A percentile compares a stretch with the other conserved stretches of the same genome.
Evolutionary conservation across 2,113 vertebrate species (phyloP).

Genomic region (Saguinus imperator): DNA sequence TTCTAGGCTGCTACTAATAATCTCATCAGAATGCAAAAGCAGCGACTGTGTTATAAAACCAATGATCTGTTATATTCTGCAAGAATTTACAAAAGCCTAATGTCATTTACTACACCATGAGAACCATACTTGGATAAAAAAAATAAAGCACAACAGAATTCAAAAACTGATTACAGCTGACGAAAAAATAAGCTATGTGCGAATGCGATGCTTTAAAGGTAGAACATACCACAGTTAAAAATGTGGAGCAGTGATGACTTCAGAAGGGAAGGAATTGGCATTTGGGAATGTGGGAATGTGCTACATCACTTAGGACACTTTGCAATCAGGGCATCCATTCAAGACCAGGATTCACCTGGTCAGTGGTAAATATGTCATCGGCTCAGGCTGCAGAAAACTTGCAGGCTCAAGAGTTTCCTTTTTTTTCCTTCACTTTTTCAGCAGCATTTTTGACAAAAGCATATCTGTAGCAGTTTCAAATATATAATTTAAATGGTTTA

Average conservation of each 20-base stretch:
- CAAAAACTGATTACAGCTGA: slow-evolving; percentile 84
- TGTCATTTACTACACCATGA: slow-evolving; percentile 92
- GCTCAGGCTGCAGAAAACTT: neutral
- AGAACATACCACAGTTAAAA: slow-evolving; percentile 39
- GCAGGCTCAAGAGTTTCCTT: neutral
- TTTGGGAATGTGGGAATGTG: neutral
- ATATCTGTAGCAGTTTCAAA: slow-evolving; percentile 21
- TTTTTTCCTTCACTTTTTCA: neutral
- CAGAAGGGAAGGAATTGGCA: neutral
- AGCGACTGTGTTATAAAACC: slow-evolving; percentile 94
- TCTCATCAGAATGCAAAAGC: slow-evolving; percentile 95
- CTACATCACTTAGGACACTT: neutral
- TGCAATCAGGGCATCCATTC: neutral
- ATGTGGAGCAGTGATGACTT: neutral
- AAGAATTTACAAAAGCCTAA: slow-evolving; percentile 95
- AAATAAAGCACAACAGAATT: slow-evolving; percentile 82
- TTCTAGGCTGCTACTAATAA: slow-evolving; percentile 93
- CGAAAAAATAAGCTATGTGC: slow-evolving; percentile 77
- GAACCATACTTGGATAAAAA: slow-evolving; percentile 89
- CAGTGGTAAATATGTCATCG: neutral
- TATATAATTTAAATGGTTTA: slow-evolving; percentile 61
- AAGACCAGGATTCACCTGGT: neutral
- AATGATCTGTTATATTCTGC: slow-evolving; percentile 95
- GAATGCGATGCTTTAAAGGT: slow-evolving; percentile 71
- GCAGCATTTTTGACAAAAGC: slow-evolving; percentile 47